Percentiles rank a stretch among this genome's conserved stretches.
Conservation (phyloP, 2,888 invertebrate species). For the Caenorhabditis angaria region DNA sequence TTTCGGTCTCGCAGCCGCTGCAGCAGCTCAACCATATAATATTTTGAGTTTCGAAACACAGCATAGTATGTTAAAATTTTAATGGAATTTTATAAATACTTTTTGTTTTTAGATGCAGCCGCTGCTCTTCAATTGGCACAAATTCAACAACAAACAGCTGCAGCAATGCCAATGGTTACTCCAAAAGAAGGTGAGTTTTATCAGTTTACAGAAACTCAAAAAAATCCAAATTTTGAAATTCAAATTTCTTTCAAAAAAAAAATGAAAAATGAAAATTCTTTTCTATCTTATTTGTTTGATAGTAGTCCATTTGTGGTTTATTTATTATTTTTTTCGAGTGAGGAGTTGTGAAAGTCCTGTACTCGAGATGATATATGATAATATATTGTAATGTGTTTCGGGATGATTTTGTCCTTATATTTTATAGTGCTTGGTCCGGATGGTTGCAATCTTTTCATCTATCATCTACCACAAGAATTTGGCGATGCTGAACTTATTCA, state of each 20-base stretch:
- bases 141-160: conserved; percentile 54
- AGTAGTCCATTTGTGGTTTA: neutral
- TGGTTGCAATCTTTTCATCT: conserved; percentile 99
- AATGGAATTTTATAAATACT: neutral
- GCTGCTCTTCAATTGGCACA: conserved; percentile 48
- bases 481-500: conserved; percentile 98
- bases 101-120: conserved; percentile 33
- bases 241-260: no score
- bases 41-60: conserved; percentile 40
- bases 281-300: conserved; percentile 2
- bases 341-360: neutral
- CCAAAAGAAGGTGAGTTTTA: conserved; percentile 84
- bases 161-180: conserved; percentile 72
- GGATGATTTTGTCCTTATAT: conserved; percentile 1
- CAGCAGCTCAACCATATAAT: conserved; percentile 17
- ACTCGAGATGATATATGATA: neutral
- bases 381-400: neutral
- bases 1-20: conserved; percentile 30
- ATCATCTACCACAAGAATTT: conserved; percentile 99
- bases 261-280: neutral
- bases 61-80: conserved; percentile 38
- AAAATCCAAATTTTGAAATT: neutral
- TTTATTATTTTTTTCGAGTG: neutral
- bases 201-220: no score
- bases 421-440: conserved; percentile 82